These are phyloP conservation scores for Barypeithes pellucidus DNA, from an alignment of 2,888 invertebrate species.

Conservation along the genomic window DNA sequence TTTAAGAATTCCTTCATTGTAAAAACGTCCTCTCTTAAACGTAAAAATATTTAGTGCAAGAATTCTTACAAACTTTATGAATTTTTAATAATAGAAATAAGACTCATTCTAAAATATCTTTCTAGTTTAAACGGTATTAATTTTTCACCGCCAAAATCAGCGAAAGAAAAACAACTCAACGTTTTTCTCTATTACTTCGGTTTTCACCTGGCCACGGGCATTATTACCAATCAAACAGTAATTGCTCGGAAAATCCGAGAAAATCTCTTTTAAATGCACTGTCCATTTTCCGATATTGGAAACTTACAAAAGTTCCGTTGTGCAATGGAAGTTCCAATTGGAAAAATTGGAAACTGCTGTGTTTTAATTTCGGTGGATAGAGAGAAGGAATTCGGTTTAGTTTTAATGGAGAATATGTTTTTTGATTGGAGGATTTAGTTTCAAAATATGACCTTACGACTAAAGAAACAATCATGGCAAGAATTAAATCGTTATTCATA, in stretches of 20 bases:
- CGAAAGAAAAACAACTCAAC: conserved; percentile 1
- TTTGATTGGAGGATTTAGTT: conserved; percentile 6
- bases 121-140: not conserved
- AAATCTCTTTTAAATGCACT: conserved; percentile 50
- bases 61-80: not conserved
- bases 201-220: conserved; percentile 30
- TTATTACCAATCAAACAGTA: conserved; percentile 47
- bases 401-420: conserved; percentile 10
- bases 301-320: conserved; percentile 43
- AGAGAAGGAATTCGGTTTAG: conserved; percentile 12
- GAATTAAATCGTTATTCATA: no score
- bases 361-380: conserved; percentile 31
- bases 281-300: conserved; percentile 46
- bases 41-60: no score
- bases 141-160: conserved; percentile 3
- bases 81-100: not conserved
- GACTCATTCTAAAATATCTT: not conserved
- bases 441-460: no score
- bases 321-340: conserved; percentile 25
- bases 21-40: no score
- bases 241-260: conserved; percentile 44
- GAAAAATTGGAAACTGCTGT: conserved; percentile 28
- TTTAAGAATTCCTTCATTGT: no score
- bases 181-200: conserved; percentile 33
- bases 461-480: no score